phyloP scores from a whole-genome alignment of 1,140 invertebrate genomes.

The Trichogramma pretiosum region DNA sequence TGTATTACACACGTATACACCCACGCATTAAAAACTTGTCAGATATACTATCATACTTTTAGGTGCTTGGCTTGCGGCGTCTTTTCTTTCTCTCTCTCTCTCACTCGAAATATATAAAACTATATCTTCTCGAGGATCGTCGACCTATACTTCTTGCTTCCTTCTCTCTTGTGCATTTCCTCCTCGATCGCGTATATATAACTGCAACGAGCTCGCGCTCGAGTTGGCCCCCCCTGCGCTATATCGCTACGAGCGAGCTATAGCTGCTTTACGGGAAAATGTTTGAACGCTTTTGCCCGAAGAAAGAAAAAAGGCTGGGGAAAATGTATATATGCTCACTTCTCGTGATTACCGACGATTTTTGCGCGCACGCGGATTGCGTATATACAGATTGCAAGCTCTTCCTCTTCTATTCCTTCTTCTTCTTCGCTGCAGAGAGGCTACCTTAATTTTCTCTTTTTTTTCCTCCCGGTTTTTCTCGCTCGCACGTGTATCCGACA shows the following conservation, averaged over 20 bases:
- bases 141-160: neutral
- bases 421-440: neutral
- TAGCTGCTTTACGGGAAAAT: slow-evolving; percentile 5
- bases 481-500: too few species aligned
- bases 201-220: neutral
- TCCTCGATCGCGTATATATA: slow-evolving; percentile 1
- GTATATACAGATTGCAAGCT: too few species aligned
- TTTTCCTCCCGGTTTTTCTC: neutral
- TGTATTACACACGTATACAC: neutral
- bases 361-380: too few species aligned
- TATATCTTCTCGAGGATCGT: slow-evolving; percentile 10
- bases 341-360: slow-evolving; percentile 26
- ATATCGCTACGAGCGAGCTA: neutral
- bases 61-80: neutral
- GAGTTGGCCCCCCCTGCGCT: neutral
- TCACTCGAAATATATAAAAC: too few species aligned
- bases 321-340: too few species aligned
- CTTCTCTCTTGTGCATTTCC: neutral
- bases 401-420: neutral
- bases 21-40: neutral
- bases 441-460: neutral
- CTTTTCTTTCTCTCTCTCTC: slow-evolving; percentile 1
- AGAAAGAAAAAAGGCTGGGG: too few species aligned
- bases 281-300: slow-evolving; percentile 1
- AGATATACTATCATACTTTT: neutral